phyloP scores from a whole-genome alignment of 2,888 invertebrate species.

The Lomographa bimaculata region DNA sequence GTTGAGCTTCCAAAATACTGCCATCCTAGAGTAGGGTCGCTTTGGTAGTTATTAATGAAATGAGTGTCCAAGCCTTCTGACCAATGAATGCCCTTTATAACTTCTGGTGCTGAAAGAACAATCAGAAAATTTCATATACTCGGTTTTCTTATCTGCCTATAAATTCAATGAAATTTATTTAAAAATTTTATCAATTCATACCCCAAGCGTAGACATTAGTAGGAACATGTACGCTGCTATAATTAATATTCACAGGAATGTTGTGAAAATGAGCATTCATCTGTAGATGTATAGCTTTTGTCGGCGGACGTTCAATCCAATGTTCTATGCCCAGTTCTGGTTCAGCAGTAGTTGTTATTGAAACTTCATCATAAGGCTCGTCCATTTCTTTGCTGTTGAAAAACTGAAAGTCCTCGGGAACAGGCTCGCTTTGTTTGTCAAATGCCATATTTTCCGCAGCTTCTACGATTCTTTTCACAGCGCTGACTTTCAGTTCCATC shows the following conservation, averaged over 20 bases:
- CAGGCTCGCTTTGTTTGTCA: conserved; percentile 76
- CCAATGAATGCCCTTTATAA: conserved; percentile 97
- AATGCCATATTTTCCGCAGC: conserved; percentile 93
- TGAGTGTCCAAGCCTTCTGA: conserved; percentile 95
- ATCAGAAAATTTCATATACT: too few relatives aligned
- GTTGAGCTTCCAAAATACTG: conserved; percentile 99
- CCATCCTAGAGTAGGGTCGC: conserved; percentile 96
- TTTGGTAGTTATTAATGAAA: conserved; percentile 93
- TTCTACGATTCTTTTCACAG: conserved; percentile 94
- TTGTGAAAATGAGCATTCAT: conserved; percentile 91
- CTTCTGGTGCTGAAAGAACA: conserved; percentile 87
- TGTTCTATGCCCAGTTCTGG: conserved; percentile 78
- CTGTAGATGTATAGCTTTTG: conserved; percentile 86
- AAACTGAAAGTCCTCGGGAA: conserved; percentile 86
- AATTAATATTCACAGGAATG: conserved; percentile 89
- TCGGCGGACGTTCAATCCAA: conserved; percentile 79
- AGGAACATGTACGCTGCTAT: conserved; percentile 96
- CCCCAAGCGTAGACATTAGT: conserved; percentile 97
- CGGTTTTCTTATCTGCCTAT: too few relatives aligned
- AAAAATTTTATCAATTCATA: too few relatives aligned
- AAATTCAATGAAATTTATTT: too few relatives aligned
- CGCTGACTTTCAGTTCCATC: conserved; percentile 94
- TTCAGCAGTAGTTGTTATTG: conserved; percentile 79
- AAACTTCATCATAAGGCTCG: conserved; percentile 78
- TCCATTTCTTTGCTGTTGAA: conserved; percentile 89